Conservation (phyloP, 1,140 invertebrate genomes). For the Chrysoperla carnea region DNA sequence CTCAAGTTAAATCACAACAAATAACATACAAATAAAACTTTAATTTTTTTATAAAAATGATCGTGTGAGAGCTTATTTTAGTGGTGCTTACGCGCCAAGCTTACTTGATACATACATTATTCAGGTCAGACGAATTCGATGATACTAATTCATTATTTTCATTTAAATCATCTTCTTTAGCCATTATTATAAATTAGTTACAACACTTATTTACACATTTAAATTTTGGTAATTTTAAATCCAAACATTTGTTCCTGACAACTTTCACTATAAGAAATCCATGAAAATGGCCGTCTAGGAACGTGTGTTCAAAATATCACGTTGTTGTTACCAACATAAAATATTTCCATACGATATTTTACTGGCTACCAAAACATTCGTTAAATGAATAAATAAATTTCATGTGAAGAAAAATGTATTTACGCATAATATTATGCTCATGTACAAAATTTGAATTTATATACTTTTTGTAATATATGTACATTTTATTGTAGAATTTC, state of each 20-base stretch:
- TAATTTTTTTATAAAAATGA: neutral
- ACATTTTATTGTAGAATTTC: too few species aligned
- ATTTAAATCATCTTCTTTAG: neutral
- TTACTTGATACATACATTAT: neutral
- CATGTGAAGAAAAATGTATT: too few species aligned
- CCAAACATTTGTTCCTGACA: neutral
- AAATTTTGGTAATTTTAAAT: slow-evolving; percentile 2
- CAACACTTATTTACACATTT: neutral
- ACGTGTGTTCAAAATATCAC: too few species aligned
- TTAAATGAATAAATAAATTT: too few species aligned
- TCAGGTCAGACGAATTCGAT: neutral
- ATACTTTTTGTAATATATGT: too few species aligned
- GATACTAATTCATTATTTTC: neutral
- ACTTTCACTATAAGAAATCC: neutral
- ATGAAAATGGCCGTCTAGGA: too few species aligned
- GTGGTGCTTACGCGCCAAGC: neutral
- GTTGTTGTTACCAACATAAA: too few species aligned
- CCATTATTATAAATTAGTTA: neutral
- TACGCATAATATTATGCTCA: too few species aligned
- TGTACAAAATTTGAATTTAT: too few species aligned
- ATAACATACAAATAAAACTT: neutral
- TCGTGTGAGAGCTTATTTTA: neutral
- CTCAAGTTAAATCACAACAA: neutral
- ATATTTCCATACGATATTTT: too few species aligned
- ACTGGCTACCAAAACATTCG: too few species aligned